Evolutionary conservation across 2,797 vertebrate species (phyloP), one percentile per base, ranked within the genome.

Genomic region (Coendou prehensilis): DNA sequence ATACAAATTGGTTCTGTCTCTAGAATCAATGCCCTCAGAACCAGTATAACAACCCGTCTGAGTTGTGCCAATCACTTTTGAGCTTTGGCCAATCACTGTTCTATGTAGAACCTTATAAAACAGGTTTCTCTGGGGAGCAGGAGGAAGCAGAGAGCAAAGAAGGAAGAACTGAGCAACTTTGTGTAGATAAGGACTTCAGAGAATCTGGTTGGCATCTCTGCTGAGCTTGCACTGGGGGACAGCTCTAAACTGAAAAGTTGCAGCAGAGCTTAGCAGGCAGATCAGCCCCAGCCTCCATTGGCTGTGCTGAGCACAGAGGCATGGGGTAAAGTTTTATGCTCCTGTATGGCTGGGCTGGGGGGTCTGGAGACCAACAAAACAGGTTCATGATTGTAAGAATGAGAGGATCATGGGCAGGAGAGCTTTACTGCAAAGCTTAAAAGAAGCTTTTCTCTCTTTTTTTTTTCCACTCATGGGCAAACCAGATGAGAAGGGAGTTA

Each of bases 331-430:
- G 18, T 26, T 26, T 61, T 33, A 15, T 57, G 26, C 26, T 22
- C 17, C 23, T 1, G 8, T 1, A 0, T 5, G 9, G 10, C 33
- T 33, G 71, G 37, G 67, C 57, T 61, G 7, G 2, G 50, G 52
- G 10, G 4, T 5, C 63, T 30, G 23, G 23, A 0, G 1, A 30
- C 30, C 17, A 18, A 7, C n/a, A 22, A 78, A 26, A 33, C 6
- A 37, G 37, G 41, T 15, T 37, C 50, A 47, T 11, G 37, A 52
- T n/a, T 9, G 18, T 6, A 7, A 28, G 88, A 26, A 56, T 10
- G n/a, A 7, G 37, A 75, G 45, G 54, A 18, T 73, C 37, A 2
- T 0, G 7, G 1, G 26, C n/a, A 75, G 30, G 69, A 41, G 41
- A 9, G 17, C 5, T 71, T 18, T 41, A 5, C 79, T 33, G 45